Percentiles rank a stretch among this genome's conserved stretches.
These are phyloP conservation scores for Pegoplata infirma DNA, from an alignment of 2,888 invertebrate species.

Conservation along the genomic window DNA sequence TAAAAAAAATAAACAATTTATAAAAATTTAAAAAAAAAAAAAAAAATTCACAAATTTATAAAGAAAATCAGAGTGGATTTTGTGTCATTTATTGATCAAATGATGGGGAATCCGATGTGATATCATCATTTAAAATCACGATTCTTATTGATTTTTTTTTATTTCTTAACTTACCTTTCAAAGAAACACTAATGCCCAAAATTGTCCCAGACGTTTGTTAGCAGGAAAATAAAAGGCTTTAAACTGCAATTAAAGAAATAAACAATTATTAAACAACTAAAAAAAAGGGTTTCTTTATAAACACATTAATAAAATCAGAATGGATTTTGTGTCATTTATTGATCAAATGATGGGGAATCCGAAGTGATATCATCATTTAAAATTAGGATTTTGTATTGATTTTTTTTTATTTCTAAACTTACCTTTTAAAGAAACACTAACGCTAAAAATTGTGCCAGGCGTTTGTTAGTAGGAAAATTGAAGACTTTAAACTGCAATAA, in stretches of 20 bases:
- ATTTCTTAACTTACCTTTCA: neutral
- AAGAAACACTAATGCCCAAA: neutral
- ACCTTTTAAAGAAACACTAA: neutral
- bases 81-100: conserved; percentile 65
- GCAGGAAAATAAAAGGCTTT: no score
- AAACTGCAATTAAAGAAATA: no score
- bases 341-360: conserved; percentile 67
- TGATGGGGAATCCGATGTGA: conserved; percentile 66
- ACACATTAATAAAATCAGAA: conserved; percentile 60
- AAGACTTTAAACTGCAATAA: neutral
- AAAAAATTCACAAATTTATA: no score
- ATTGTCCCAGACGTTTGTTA: no score
- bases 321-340: conserved; percentile 65
- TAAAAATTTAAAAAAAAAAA: no score
- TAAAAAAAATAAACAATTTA: no score
- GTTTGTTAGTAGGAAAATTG: no score
- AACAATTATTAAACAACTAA: no score
- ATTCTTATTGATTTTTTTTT: neutral
- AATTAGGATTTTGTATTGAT: neutral
- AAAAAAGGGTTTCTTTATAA: no score
- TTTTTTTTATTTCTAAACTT: neutral
- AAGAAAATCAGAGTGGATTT: conserved; percentile 63
- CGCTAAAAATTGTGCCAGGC: no score
- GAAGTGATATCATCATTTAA: conserved; percentile 62
- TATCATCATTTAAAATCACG: conserved; percentile 55